Conservation (phyloP, 2,113 vertebrate species). For the Epinephelus cyanopodus region DNA sequence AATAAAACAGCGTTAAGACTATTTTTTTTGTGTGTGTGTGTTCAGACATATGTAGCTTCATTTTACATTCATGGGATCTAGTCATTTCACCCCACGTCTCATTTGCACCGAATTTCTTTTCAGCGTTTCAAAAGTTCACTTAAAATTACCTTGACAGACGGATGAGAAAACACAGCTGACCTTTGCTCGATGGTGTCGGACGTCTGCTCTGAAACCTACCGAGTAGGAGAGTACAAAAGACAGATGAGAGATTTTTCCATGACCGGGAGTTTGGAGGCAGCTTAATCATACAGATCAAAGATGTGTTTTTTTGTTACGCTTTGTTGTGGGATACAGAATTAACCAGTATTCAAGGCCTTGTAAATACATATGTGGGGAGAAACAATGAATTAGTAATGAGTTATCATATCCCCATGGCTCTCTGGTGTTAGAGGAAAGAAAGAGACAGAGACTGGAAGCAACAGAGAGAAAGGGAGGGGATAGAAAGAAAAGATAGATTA, state of each 20-base stretch:
- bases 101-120: slow-evolving; percentile 22
- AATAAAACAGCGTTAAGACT: not conserved
- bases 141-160: slow-evolving; percentile 9
- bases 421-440: slow-evolving; percentile 24
- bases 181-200: slow-evolving; percentile 8
- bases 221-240: slow-evolving; percentile 1
- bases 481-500: slow-evolving; percentile 51
- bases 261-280: not conserved
- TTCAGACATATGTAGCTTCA: slow-evolving; percentile 2
- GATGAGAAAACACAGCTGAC: slow-evolving; percentile 37
- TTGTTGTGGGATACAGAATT: slow-evolving; percentile 47
- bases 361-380: slow-evolving; percentile 56
- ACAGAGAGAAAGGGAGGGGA: slow-evolving; percentile 14
- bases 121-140: slow-evolving; percentile 26
- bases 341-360: slow-evolving; percentile 46
- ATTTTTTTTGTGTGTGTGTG: not conserved
- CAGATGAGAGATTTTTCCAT: not conserved
- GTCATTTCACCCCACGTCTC: slow-evolving; percentile 1
- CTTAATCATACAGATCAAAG: slow-evolving; percentile 43
- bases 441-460: slow-evolving; percentile 25
- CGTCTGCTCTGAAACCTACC: slow-evolving; percentile 11
- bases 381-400: slow-evolving; percentile 73
- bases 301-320: slow-evolving; percentile 21
- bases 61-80: slow-evolving; percentile 26
- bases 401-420: slow-evolving; percentile 37